Base-by-base conservation (phyloP, 1,140 invertebrate species). In the Aphidius ervi region DNA sequence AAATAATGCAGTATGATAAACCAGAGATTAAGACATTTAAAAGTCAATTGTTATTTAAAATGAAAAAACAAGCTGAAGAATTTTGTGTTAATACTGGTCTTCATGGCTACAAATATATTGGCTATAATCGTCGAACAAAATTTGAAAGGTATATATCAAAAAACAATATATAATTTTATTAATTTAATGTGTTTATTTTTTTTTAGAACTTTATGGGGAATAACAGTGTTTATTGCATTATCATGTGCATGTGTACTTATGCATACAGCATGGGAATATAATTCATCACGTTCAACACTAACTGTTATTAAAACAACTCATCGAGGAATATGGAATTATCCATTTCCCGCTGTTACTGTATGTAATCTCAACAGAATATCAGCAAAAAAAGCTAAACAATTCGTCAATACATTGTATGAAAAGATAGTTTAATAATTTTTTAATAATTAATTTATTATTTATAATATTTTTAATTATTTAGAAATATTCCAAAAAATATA, bases 331-430 rank as follows among this genome's bases (percentile, higher is more conserved):
- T 88, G 86, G 84, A 84, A 87, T 67, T 83, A 86, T 58, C 85
- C 85, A 1, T 89, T 88, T 70, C 88, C 88, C 0, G 86, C 86
- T 0, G 82, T 89, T 0, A 88, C 87, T 0, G 77, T 89, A 47
- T 89, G 88, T 65, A 81, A 84, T 64, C 78, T 87, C 16, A 89
- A 89, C 71, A 76, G 81, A 61, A 70, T 87, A 23, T 85, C 83
- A 0, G 74, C 71, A 20, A 73, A 62, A n/a, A 74, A 72, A 50
- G 81, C 83, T 0, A 57, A 58, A 6, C 10, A 66, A 2, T 74
- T 84, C 8, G 74, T 81, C 1, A 53, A 74, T 16, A 76, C 77
- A 54, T 63, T 85, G 84, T 85, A 67, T 31, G 23, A 82, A 79
- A 9, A 42, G 1, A 47, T n/a, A 16, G 23, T 47, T 39, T 48